A percentile compares a stretch with the other conserved stretches of the same genome.
These are phyloP conservation scores for Mellivora capensis DNA, from an alignment of 2,113 vertebrate species.

Conservation along the genomic window DNA sequence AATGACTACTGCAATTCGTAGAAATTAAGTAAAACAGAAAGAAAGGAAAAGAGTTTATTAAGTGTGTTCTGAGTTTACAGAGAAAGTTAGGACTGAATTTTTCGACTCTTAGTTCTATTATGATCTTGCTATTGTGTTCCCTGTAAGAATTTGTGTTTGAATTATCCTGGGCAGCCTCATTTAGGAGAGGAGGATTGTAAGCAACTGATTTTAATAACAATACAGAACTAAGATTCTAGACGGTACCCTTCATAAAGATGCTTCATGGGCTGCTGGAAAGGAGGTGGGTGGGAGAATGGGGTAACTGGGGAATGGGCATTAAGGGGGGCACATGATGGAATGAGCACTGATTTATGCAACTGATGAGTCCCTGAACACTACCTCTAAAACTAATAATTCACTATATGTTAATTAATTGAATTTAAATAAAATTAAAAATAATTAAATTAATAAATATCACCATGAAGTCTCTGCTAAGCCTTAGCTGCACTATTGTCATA, in stretches of 20 bases:
- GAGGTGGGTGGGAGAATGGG: not conserved
- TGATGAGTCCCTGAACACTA: not conserved
- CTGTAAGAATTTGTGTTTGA: not conserved
- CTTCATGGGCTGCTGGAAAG: not conserved
- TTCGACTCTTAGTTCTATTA: not conserved
- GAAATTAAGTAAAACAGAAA: not conserved
- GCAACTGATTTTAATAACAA: not conserved
- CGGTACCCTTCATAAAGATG: not conserved
- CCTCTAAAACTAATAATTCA: not conserved
- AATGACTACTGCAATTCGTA: not conserved
- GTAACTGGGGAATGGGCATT: not conserved
- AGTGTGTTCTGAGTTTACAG: not conserved
- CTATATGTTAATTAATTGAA: not conserved
- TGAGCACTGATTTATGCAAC: not conserved
- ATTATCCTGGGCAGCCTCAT: not conserved
- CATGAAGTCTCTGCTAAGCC: accelerated
- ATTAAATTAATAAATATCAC: not conserved
- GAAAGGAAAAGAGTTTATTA: not conserved
- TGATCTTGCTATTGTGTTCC: not conserved
- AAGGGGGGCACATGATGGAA: not conserved
- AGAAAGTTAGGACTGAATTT: not conserved
- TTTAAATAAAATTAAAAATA: not conserved
- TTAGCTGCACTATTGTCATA: accelerated
- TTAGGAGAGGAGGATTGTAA: not conserved
- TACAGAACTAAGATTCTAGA: not conserved